Percentiles rank a stretch among this genome's conserved stretches.
Evolutionary conservation across 2,113 vertebrate genomes (phyloP).

Genomic region (Dinomys branickii): DNA sequence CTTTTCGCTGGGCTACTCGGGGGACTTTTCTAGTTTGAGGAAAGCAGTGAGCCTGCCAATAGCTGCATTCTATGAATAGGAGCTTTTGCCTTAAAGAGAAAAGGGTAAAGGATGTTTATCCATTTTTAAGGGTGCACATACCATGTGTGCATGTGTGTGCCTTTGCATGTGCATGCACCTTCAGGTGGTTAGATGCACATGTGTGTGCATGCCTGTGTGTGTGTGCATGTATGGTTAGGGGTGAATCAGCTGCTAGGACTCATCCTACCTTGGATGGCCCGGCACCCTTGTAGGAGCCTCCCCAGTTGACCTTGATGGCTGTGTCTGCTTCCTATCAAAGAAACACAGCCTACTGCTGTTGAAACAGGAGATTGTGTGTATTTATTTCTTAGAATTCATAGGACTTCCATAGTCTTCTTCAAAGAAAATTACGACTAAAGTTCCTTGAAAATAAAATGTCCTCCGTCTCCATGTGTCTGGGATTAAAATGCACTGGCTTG

Average conservation of each 20-base stretch:
- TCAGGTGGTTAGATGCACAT: fast-evolving
- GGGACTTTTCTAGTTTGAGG: not conserved
- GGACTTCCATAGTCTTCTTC: not conserved
- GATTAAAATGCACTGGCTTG: not conserved
- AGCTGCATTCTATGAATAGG: not conserved
- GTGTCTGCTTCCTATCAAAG: not conserved
- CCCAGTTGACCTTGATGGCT: not conserved
- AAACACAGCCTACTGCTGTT: not conserved
- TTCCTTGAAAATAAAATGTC: not conserved
- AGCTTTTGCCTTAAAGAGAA: not conserved
- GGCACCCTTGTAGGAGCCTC: not conserved
- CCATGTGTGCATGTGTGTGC: not conserved
- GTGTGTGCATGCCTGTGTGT: not conserved
- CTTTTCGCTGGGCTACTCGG: not conserved
- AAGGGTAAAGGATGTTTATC: not conserved
- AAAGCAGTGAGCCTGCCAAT: not conserved
- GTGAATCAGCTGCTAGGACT: too few species aligned
- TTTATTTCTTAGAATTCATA: not conserved
- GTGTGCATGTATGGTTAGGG: not conserved
- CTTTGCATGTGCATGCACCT: not conserved
- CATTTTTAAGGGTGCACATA: not conserved
- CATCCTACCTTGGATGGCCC: not conserved
- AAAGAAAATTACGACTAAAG: not conserved
- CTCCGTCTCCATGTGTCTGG: not conserved
- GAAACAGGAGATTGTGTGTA: too few species aligned